phyloP scores from a whole-genome alignment of 2,888 invertebrate species.

The Neoaliturus tenellus region DNA sequence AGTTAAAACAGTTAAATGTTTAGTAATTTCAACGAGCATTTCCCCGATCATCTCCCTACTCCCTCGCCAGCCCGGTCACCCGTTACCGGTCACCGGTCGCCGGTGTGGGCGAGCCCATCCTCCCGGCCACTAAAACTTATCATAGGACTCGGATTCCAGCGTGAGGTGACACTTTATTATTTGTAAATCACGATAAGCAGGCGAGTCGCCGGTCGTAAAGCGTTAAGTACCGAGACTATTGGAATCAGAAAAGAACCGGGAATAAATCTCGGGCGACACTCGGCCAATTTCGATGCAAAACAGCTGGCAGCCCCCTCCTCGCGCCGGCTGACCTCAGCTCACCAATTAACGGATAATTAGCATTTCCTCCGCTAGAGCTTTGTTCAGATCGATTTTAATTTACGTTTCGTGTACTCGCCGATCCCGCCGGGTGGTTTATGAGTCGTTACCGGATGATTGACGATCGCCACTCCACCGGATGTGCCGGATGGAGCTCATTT shows the following conservation, averaged over 20 bases:
- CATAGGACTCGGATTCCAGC: constrained; percentile 9
- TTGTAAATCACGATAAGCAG: constrained; percentile 48
- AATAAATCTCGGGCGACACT: constrained; percentile 43
- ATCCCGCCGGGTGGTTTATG: constrained; percentile 36
- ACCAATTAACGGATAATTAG: constrained; percentile 37
- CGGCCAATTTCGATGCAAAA: constrained; percentile 43
- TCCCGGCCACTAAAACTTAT: constrained; percentile 16
- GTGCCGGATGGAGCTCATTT: background rate
- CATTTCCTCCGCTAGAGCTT: background rate
- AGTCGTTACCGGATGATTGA: constrained; percentile 13
- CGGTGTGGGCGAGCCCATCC: constrained; percentile 13
- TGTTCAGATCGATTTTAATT: constrained; percentile 36
- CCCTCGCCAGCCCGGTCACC: too few relatives aligned
- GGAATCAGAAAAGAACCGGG: constrained; percentile 12
- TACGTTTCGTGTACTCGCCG: background rate
- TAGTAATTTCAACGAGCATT: too few relatives aligned
- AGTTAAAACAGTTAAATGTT: too few relatives aligned
- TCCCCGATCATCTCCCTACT: too few relatives aligned
- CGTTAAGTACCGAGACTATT: constrained; percentile 39
- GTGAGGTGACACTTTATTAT: constrained; percentile 48
- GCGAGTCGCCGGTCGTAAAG: constrained; percentile 38
- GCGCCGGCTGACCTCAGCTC: background rate
- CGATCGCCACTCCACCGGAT: background rate
- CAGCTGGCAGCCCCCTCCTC: background rate
- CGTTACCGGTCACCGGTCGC: background rate